phyloP scores from a whole-genome alignment of 2,113 vertebrate species.

The Caloenas nicobarica region DNA sequence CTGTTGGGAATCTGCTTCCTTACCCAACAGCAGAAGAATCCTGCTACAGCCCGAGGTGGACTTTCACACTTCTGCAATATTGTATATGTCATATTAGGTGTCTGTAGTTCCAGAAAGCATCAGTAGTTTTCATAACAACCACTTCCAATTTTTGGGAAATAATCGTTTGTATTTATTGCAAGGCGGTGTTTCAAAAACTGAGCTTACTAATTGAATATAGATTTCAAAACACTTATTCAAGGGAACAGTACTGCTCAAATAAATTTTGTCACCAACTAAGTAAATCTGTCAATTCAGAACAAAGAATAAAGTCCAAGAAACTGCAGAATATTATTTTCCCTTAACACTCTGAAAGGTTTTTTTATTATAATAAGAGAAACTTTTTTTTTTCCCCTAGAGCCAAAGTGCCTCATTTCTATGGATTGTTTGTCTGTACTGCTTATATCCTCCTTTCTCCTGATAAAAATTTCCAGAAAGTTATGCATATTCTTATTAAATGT shows the following conservation, averaged over 20 bases:
- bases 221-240: background rate
- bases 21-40: background rate
- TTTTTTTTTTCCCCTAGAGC: background rate
- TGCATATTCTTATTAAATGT: conserved; percentile 49
- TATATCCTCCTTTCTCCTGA: background rate
- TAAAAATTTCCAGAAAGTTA: conserved; percentile 12
- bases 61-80: background rate
- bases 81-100: rapidly evolving
- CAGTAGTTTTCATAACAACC: background rate
- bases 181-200: background rate
- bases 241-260: background rate
- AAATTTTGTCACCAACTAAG: background rate
- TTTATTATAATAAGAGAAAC: background rate
- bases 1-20: background rate
- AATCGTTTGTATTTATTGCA: background rate
- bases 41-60: background rate
- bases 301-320: background rate
- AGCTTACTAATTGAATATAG: background rate
- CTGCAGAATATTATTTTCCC: background rate
- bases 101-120: background rate
- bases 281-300: background rate
- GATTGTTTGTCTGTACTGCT: background rate
- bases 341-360: background rate
- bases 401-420: background rate
- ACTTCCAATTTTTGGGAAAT: background rate